phyloP scores from a whole-genome alignment of 2,797 vertebrate genomes.

The Orestias chungarensis region DNA sequence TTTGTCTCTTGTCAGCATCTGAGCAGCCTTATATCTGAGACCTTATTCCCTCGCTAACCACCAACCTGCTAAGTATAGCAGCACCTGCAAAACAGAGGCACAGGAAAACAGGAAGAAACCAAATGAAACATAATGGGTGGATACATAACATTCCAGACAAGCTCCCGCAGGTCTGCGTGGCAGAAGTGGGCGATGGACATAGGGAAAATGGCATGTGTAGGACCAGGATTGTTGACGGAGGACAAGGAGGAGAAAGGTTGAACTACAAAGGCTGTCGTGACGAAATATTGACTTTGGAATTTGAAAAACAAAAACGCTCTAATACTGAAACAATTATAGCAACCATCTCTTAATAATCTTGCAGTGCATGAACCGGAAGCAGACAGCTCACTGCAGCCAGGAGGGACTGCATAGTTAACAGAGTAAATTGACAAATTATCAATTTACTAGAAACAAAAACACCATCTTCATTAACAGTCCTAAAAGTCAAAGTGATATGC shows the following conservation, averaged over 20 bases:
- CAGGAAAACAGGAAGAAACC: conserved; percentile 6
- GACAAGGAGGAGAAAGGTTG: conserved; percentile 26
- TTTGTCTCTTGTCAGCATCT: conserved; percentile 24
- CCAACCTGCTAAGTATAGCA: conserved; percentile 50
- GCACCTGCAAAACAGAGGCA: conserved; percentile 42
- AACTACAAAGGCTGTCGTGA: too few relatives aligned
- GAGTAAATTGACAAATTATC: not conserved
- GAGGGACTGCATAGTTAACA: not conserved
- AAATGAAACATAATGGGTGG: conserved; percentile 5
- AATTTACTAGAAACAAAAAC: too few relatives aligned
- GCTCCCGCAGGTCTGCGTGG: conserved; percentile 54
- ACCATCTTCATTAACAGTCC: too few relatives aligned
- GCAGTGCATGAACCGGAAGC: not conserved
- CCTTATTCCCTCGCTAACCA: conserved; percentile 28
- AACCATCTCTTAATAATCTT: not conserved
- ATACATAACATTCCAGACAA: conserved; percentile 62
- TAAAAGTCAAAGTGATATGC: too few relatives aligned
- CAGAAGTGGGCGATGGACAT: conserved; percentile 28
- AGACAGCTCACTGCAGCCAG: not conserved
- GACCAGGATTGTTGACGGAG: conserved; percentile 30
- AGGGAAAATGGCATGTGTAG: conserved; percentile 23
- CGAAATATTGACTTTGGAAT: too few relatives aligned
- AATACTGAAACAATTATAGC: not conserved
- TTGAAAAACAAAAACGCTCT: not conserved
- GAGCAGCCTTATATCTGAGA: conserved; percentile 25